A percentile compares a stretch with the other conserved stretches of the same genome.
Evolutionary conservation across 2,888 invertebrate genomes (phyloP).

Genomic region (Resseliella maxima): DNA sequence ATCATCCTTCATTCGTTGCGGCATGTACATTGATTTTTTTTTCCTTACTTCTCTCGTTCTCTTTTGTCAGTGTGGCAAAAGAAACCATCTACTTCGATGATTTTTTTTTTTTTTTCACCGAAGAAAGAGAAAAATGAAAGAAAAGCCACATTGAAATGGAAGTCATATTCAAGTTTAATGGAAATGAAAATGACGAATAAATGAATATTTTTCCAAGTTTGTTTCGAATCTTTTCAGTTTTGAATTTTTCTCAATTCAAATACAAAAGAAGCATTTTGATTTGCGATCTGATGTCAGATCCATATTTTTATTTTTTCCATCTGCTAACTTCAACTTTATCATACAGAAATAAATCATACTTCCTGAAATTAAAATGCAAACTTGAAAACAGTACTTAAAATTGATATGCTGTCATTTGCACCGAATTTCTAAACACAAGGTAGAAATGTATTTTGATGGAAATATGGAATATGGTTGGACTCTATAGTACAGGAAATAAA

Average conservation of each 20-base stretch:
- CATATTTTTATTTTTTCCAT: too few relatives aligned
- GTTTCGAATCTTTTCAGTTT: neutral
- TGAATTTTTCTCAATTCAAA: neutral
- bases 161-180: neutral
- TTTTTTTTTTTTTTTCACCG: neutral
- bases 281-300: too few relatives aligned
- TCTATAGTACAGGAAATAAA: neutral
- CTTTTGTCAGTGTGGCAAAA: neutral
- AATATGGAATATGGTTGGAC: neutral
- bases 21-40: too few relatives aligned
- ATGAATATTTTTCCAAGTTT: neutral
- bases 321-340: neutral
- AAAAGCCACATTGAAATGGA: neutral
- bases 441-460: neutral
- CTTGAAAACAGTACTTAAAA: neutral
- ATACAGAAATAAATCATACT: neutral
- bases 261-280: neutral
- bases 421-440: neutral
- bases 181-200: neutral
- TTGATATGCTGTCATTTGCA: constrained; percentile 3
- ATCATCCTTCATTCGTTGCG: too few relatives aligned
- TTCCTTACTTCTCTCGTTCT: too few relatives aligned
- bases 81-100: neutral
- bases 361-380: neutral
- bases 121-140: neutral